These are phyloP conservation scores for Dimorphilus gyrociliatus DNA, from an alignment of 2,888 invertebrate species.

Conservation along the genomic window DNA sequence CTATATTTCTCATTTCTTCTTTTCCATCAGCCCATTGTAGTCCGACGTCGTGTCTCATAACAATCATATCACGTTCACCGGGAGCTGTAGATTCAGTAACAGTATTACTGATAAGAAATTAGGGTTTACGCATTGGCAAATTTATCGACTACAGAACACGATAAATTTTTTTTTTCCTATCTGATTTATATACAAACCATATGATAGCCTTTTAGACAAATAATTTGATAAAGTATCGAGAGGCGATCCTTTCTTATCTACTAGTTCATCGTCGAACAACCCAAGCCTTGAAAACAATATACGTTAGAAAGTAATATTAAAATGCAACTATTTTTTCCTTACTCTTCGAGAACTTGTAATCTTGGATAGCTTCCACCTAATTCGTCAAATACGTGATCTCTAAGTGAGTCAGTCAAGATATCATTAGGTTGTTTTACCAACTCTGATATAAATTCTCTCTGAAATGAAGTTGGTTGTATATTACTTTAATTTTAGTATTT, in stretches of 20 bases:
- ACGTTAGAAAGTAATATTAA: neutral
- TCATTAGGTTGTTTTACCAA: constrained; percentile 56
- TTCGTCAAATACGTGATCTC: constrained; percentile 60
- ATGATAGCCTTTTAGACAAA: constrained; percentile 59
- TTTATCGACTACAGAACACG: too few species aligned
- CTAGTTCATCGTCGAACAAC: constrained; percentile 60
- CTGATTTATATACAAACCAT: constrained; percentile 46
- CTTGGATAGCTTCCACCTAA: constrained; percentile 47
- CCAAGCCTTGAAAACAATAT: constrained; percentile 46
- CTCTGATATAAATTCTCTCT: constrained; percentile 69
- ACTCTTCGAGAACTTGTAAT: constrained; percentile 58
- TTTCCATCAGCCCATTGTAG: constrained; percentile 67
- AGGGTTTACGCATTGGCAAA: constrained; percentile 19
- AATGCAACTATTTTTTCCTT: too few species aligned
- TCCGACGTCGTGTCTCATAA: constrained; percentile 78
- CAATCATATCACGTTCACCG: constrained; percentile 73
- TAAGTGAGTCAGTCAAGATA: constrained; percentile 82
- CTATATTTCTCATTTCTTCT: constrained; percentile 58
- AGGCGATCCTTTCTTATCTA: constrained; percentile 65
- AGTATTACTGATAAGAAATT: constrained; percentile 87
- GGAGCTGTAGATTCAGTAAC: constrained; percentile 43
- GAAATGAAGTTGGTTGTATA: too few species aligned
- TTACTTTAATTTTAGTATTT: too few species aligned
- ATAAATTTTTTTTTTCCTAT: neutral
- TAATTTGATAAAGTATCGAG: constrained; percentile 82